Conservation (phyloP, 2,113 vertebrate species). For the Stigmatopora nigra region DNA sequence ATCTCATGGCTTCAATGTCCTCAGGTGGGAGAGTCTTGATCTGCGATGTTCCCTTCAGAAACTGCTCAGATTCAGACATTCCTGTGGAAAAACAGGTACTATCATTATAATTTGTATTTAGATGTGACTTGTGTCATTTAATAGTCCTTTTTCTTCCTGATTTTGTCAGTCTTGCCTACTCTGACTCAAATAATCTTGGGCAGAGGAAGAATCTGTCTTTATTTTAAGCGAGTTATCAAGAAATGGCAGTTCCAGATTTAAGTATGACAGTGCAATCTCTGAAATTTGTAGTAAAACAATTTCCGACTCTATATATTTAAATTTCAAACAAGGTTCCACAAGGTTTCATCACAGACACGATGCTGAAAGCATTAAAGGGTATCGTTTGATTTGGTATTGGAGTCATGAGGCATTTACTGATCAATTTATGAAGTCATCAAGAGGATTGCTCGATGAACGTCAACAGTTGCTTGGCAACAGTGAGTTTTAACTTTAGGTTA, state of each 20-base stretch:
- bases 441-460: constrained; percentile 35
- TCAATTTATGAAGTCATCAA: constrained; percentile 41
- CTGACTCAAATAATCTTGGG: no score
- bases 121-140: no score
- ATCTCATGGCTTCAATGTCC: constrained; percentile 91
- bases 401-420: constrained; percentile 26
- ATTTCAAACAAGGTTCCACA: not conserved
- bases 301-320: not conserved
- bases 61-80: constrained; percentile 96
- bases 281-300: not conserved
- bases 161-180: no score
- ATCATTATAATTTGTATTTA: no score
- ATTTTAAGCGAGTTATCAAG: no score
- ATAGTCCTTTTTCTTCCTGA: no score
- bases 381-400: constrained; percentile 8
- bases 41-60: constrained; percentile 95
- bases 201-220: no score
- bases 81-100: constrained; percentile 63
- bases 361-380: not conserved
- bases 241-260: not conserved
- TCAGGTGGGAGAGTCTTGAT: constrained; percentile 90
- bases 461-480: constrained; percentile 56
- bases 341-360: constrained; percentile 2
- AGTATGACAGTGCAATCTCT: not conserved
- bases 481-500: constrained; percentile 25